Base-by-base conservation (phyloP, 2,797 vertebrate genomes). In the Sphaeramia orbicularis region DNA sequence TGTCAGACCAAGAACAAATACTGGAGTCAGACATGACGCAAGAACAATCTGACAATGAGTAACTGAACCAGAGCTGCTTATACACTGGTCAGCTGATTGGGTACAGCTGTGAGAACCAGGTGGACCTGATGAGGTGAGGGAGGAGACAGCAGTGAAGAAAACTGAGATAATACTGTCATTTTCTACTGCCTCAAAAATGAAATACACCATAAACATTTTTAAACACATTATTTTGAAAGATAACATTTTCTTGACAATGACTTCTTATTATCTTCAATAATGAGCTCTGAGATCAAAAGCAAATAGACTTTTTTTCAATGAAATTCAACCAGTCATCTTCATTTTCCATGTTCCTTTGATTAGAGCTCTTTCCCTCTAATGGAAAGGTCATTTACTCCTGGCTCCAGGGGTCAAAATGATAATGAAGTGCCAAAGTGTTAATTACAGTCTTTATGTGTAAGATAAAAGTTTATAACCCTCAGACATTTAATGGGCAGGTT, bases 401-500 rank as follows among this genome's bases (percentile, higher is more conserved):
- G 8, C 72, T 37, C 44, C 47, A 43, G 55, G 62, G 74, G 79
- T 80, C 78, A 71, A 19, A 45, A 77, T 55, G 51, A 76, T 80
- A 81, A 86, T 80, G 49, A 77, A 65, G 61, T 68, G 74, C 43
- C 62, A 67, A 43, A 63, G 45, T 54, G 57, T 78, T 77, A 79
- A 85, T 87, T 68, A 78, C 61, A 55, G 57, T 58, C 44, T 65
- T n/a, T n/a, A n/a, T n/a, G n/a, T n/a, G n/a, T 80, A 47, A 52
- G 65, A 73, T 84, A 71, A 78, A 75, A 40, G 53, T 74, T 72
- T 70, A 76, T 50, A 52, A 55, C 74, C 50, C 24, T 61, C 24
- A 18, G 50, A 78, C 52, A 49, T 65, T 48, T 69, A 65, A 69
- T 64, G 57, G 64, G n/a, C 30, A 71, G 41, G 7, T 58, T 59